Conservation (phyloP, 23 tunicate genomes). For the Ascidia mentula region DNA sequence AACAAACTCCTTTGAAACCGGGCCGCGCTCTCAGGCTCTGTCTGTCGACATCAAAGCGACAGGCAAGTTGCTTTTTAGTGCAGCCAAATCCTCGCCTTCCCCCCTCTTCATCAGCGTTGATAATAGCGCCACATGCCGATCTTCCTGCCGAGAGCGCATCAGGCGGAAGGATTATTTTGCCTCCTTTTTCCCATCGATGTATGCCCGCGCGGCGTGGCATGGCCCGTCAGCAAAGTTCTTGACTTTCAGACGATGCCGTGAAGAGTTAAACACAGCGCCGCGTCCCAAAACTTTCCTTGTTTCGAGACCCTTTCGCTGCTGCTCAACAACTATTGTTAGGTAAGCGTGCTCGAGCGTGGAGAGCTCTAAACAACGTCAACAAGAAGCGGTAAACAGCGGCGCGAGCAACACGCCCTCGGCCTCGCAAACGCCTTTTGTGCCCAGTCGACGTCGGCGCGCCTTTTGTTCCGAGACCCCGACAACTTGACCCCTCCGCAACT, state of each 20-base stretch:
- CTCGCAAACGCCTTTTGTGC: neutral
- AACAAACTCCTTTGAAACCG: constrained; percentile 11
- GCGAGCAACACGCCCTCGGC: constrained; percentile 12
- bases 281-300: constrained; percentile 10
- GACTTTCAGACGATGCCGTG: neutral
- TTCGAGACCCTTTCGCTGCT: neutral
- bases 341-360: neutral
- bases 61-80: constrained; percentile 1
- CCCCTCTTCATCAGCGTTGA: constrained; percentile 3
- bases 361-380: constrained; percentile 11
- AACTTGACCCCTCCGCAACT: constrained; percentile 12
- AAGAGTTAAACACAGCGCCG: neutral
- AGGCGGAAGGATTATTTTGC: neutral
- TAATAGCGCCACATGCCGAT: constrained; percentile 6
- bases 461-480: constrained; percentile 9
- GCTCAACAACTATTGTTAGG: constrained; percentile 4
- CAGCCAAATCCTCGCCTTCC: neutral
- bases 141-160: constrained; percentile 3
- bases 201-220: too few relatives aligned
- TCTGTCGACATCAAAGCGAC: constrained; percentile 1
- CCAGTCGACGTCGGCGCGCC: constrained; percentile 4
- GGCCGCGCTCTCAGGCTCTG: neutral
- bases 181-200: too few relatives aligned
- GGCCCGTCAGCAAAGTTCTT: neutral
- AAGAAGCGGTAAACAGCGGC: constrained; percentile 5